A percentile compares a stretch with the other conserved stretches of the same genome.
Conservation (phyloP, 2,113 vertebrate species). For the Genyomyrus donnyi region DNA sequence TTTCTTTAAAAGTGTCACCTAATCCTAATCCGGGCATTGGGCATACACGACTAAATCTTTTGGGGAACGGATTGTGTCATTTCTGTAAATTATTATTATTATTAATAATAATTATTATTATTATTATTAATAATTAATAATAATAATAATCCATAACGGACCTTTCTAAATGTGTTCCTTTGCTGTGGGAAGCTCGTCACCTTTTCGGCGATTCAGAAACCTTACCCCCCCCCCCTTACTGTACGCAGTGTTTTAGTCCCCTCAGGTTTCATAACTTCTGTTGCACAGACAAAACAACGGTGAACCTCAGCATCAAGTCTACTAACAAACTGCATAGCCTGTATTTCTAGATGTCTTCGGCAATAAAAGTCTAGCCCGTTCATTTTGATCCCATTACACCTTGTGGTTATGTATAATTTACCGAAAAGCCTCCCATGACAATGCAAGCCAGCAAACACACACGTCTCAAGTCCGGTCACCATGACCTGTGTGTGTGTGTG, state of each 20-base stretch:
- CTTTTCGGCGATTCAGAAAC: neutral
- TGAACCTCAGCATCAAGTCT: slow-evolving; percentile 4
- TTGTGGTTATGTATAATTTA: neutral
- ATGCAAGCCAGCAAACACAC: neutral
- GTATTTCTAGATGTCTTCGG: neutral
- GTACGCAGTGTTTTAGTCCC: neutral
- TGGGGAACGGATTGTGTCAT: neutral
- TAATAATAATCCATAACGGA: neutral
- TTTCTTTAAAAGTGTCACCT: neutral
- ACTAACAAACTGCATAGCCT: neutral
- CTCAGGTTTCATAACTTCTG: neutral
- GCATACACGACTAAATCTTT: neutral
- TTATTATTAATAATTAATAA: too few relatives aligned
- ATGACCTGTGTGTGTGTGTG: neutral
- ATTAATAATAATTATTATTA: neutral
- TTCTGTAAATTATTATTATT: neutral
- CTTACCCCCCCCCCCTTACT: neutral
- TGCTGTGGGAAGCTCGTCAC: neutral
- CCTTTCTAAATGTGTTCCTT: neutral
- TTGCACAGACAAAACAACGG: slow-evolving; percentile 3
- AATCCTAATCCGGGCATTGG: neutral
- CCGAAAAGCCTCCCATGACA: neutral
- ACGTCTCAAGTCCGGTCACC: neutral
- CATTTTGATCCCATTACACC: neutral
- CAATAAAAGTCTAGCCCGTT: neutral